Evolutionary conservation across 2,888 invertebrate species (phyloP).

Genomic region (Pammene fasciana): DNA sequence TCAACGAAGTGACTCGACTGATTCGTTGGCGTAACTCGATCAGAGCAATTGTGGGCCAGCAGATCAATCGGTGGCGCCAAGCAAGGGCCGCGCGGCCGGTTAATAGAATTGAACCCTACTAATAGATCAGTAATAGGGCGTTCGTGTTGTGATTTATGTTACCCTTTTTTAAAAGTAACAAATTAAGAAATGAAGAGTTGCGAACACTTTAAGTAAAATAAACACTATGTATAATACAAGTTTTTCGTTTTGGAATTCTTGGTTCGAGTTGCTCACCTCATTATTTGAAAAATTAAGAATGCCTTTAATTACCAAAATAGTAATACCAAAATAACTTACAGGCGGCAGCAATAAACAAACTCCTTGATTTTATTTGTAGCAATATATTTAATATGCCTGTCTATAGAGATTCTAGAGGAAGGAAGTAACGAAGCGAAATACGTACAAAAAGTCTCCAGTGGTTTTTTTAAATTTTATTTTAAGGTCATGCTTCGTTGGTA

Average conservation of each 20-base stretch:
- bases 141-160: background rate
- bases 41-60: constrained; percentile 44
- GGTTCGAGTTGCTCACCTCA: too few species aligned
- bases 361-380: too few species aligned
- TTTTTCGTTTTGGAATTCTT: too few species aligned
- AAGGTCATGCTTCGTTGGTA: background rate
- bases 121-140: constrained; percentile 21
- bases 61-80: constrained; percentile 48
- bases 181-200: background rate
- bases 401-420: too few species aligned
- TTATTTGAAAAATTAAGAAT: too few species aligned
- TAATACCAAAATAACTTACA: too few species aligned
- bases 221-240: too few species aligned
- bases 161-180: background rate
- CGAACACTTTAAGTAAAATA: background rate
- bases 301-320: too few species aligned
- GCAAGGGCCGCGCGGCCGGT: constrained; percentile 47
- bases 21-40: constrained; percentile 40
- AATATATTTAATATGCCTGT: too few species aligned
- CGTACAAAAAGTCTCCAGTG: background rate
- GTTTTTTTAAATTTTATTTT: background rate
- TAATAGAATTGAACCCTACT: constrained; percentile 53
- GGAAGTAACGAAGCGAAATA: background rate
- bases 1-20: constrained; percentile 29
- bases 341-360: too few species aligned